Base-by-base conservation (phyloP, 2,113 vertebrate genomes). In the Myiozetetes cayanensis region DNA sequence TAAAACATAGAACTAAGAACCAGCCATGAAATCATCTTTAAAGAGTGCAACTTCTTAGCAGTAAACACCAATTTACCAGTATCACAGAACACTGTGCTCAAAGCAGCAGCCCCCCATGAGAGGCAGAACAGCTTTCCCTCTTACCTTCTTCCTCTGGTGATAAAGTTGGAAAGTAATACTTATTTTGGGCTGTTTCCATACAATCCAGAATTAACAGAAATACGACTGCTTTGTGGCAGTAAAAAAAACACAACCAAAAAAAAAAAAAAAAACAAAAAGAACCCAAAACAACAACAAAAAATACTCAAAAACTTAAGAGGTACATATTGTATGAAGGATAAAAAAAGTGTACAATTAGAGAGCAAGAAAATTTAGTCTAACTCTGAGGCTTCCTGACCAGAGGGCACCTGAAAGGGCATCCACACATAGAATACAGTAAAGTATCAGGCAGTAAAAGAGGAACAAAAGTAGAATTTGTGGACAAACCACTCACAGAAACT, bases 61-160 rank as follows among this genome's bases (percentile, higher is more conserved):
- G 14, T 49, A 88, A 94, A 63, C 53, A 85, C 74, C 33, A 19
- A 21, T 44, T 93, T 56, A 68, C 76, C 71, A 35, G 24, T 82
- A 93, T 86, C 76, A 94, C 18, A 65, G 79, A 96, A 56, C 5
- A 68, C 33, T 93, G 50, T 84, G 50, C 77, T 68, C 56, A 71
- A 30, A 87, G 71, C 37, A 92, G 37, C 52, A 75, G 67, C 75
- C 79, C 93, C 68, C 49, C 58, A 58, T 8, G 0, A 93, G 84
- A 91, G n/a, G 41, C 50, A 84, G 25, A 56, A 31, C 12, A 30
- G 8, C 6, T 85, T 87, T 63, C 65, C 59, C 37, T 61, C 15
- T 13, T 85, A 18, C 23, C 41, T 70, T 33, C 9, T 71, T 93
- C 66, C 65, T 66, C 65, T 92, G 27, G 14, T 77, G 37, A 90